Evolutionary conservation across 2,797 vertebrate genomes (phyloP).

Genomic region (Eulemur rubriventer): DNA sequence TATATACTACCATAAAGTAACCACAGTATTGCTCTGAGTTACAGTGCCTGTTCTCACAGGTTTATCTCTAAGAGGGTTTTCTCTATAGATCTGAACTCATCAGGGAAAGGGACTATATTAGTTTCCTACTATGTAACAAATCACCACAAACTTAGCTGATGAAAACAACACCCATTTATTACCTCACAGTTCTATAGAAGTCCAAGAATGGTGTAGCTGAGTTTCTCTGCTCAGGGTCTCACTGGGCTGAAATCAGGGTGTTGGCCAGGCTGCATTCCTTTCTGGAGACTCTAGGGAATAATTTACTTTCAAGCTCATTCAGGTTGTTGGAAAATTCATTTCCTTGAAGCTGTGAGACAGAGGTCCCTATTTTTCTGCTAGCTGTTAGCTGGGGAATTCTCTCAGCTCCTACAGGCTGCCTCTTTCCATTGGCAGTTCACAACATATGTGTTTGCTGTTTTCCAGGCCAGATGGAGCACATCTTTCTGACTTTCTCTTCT

Average conservation of each 20-base stretch:
- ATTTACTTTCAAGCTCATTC: background rate
- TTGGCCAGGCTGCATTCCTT: background rate
- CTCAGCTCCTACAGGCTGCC: background rate
- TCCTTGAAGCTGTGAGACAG: constrained; percentile 4
- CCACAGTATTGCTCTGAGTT: background rate
- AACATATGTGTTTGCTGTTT: constrained; percentile 8
- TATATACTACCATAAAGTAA: background rate
- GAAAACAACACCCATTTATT: background rate
- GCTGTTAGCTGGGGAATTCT: background rate
- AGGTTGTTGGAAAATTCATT: constrained; percentile 31
- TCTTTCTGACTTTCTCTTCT: background rate
- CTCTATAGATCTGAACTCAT: constrained; percentile 9
- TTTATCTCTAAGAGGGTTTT: constrained; percentile 1
- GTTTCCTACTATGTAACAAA: constrained; percentile 16
- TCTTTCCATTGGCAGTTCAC: background rate
- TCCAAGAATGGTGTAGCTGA: background rate
- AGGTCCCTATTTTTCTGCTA: background rate
- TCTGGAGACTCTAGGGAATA: background rate
- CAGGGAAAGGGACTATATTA: background rate
- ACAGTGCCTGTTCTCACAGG: background rate
- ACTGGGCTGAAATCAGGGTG: background rate
- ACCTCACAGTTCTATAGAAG: background rate
- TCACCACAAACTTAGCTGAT: background rate
- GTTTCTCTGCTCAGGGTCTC: background rate
- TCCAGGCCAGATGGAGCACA: background rate